Base-by-base conservation (phyloP, 2,113 vertebrate genomes). In the Puma concolor region DNA sequence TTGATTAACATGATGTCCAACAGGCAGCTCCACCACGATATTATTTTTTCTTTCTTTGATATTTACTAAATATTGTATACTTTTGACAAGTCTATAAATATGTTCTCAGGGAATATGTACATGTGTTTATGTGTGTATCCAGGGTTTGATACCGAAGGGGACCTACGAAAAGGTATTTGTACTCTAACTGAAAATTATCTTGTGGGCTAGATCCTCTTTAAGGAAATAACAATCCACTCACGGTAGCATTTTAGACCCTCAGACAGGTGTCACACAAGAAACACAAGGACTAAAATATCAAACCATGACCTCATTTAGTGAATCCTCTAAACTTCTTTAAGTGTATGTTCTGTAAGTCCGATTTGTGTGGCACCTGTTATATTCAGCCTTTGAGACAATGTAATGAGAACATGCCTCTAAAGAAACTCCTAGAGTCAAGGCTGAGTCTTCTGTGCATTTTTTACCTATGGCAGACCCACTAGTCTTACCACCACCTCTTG, bases 261-360 rank as follows among this genome's bases (percentile, higher is more conserved):
- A 92, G 19, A 79, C 13, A 72, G 67, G n/a, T 92, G 52, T 9
- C 81, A 41, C 25, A 48, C 1, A 93, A 92, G 63, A 88, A 29
- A 64, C 13, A 83, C 6, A 27, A 92, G 17, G 27, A 94, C 54
- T 76, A 50, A 96, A 91, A 93, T 85, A 92, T 57, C 69, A 94
- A 94, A 54, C 16, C 21, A 23, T 1, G n/a, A 7, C n/a, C 16
- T 93, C 74, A 82, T 38, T 92, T 84, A 87, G 31, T 90, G 23
- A 92, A 83, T 92, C 7, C 25, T 52, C 79, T 87, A 79, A 92
- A 33, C n/a, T 52, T 64, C n/a, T 87, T 94, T 72, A 21, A 81
- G 13, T 67, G 2, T 77, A 57, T 77, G 4, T 38, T 92, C 94
- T 83, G 5, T 41, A 44, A 88, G 50, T 23, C 15, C 31, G 63